Conservation (phyloP, 2,113 vertebrate species). For the Pluvianellus socialis region DNA sequence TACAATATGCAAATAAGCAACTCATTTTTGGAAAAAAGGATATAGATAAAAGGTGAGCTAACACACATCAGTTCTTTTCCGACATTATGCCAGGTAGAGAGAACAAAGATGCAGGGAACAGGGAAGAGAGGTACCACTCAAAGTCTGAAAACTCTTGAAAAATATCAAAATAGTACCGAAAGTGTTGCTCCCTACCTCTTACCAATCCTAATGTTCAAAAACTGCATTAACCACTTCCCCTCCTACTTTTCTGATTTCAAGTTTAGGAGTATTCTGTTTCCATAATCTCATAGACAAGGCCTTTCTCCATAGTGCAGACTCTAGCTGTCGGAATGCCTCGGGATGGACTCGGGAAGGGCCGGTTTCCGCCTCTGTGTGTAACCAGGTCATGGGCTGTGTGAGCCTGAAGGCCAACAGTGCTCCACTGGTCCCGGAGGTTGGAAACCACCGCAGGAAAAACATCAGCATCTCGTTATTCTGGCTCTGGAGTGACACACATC, state of each 20-base stretch:
- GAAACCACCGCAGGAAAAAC: not conserved
- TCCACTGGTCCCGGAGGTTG: not conserved
- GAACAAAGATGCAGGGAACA: not conserved
- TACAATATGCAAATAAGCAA: not conserved
- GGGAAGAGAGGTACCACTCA: not conserved
- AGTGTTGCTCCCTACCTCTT: not conserved
- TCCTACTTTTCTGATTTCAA: not conserved
- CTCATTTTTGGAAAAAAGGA: not conserved
- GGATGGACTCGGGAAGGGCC: not conserved
- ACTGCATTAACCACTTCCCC: no score
- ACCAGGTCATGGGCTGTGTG: accelerated
- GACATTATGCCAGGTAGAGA: no score
- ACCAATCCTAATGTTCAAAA: not conserved
- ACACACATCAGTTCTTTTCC: not conserved
- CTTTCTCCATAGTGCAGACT: not conserved
- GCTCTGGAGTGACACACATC: not conserved
- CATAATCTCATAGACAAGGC: not conserved
- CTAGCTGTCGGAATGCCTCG: accelerated
- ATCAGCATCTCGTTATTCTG: not conserved
- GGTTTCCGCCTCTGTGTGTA: not conserved
- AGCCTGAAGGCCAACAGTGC: not conserved
- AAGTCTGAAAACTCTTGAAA: no score
- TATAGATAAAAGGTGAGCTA: not conserved
- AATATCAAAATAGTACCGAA: not conserved
- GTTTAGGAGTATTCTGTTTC: not conserved